These are phyloP conservation scores for Erebia epiphron DNA, from an alignment of 2,888 invertebrate genomes.

Conservation along the genomic window DNA sequence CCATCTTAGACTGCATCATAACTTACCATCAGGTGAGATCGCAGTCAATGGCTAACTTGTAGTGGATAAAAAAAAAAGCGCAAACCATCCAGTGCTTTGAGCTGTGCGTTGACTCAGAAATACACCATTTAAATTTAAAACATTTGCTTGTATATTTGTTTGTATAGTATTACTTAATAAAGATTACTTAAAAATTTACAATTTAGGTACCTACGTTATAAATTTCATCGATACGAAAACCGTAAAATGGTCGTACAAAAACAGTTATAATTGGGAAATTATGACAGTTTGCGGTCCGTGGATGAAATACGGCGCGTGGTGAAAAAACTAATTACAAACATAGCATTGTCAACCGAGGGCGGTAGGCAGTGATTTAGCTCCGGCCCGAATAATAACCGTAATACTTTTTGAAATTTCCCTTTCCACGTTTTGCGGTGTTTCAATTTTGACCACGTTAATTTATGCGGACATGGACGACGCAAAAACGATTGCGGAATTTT, in stretches of 20 bases:
- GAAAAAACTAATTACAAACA: conserved; percentile 70
- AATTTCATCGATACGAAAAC: conserved; percentile 23
- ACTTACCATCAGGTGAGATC: no score
- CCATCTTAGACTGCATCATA: no score
- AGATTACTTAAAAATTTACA: conserved; percentile 3
- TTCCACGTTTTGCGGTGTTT: conserved; percentile 13
- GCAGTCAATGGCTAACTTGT: no score
- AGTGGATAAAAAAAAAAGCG: no score
- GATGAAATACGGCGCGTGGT: conserved; percentile 63
- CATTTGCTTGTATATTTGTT: no score
- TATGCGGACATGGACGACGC: neutral
- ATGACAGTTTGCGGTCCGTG: conserved; percentile 37
- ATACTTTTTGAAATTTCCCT: conserved; percentile 15
- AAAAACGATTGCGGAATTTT: neutral
- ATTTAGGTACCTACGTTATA: conserved; percentile 26
- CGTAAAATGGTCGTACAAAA: conserved; percentile 19
- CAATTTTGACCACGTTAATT: conserved; percentile 8
- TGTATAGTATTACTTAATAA: neutral
- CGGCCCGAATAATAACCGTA: conserved; percentile 12
- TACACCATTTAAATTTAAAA: no score
- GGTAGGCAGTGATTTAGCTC: conserved; percentile 29
- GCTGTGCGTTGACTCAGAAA: no score
- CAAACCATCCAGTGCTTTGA: no score
- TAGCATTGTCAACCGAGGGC: conserved; percentile 57
- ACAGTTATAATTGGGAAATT: conserved; percentile 38